These are phyloP conservation scores for Acrobasis consociella DNA, from an alignment of 2,888 invertebrate genomes.

Conservation along the genomic window DNA sequence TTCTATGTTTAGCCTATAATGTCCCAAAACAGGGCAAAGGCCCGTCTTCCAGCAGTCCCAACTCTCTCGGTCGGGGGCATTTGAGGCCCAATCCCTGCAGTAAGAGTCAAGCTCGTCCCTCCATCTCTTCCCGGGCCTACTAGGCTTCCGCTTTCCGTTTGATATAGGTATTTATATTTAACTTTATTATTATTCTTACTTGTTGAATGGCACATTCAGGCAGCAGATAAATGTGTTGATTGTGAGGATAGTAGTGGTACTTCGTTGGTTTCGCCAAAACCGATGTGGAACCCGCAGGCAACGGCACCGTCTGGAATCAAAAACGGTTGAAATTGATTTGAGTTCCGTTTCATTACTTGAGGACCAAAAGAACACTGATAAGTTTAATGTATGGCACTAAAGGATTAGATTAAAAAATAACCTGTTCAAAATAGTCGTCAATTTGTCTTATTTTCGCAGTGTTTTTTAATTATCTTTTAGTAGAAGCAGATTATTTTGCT, in stretches of 20 bases:
- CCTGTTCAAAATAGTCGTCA: too few relatives aligned
- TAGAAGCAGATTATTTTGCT: too few relatives aligned
- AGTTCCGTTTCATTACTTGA: constrained; percentile 36
- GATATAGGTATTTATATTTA: neutral
- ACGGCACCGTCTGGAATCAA: constrained; percentile 85
- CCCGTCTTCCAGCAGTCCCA: too few relatives aligned
- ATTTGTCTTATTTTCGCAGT: too few relatives aligned
- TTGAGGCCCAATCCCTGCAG: too few relatives aligned
- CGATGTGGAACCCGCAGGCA: constrained; percentile 86
- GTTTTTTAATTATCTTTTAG: too few relatives aligned
- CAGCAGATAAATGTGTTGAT: constrained; percentile 94
- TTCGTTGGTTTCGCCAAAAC: constrained; percentile 93
- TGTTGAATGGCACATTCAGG: constrained; percentile 98
- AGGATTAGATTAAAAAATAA: constrained; percentile 38
- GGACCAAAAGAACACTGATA: constrained; percentile 37
- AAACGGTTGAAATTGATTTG: constrained; percentile 44
- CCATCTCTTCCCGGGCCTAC: too few relatives aligned
- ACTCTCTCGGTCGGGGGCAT: too few relatives aligned
- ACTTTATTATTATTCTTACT: constrained; percentile 62
- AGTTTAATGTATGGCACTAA: constrained; percentile 52
- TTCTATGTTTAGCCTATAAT: too few relatives aligned
- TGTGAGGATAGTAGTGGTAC: constrained; percentile 97
- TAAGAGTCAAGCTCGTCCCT: too few relatives aligned
- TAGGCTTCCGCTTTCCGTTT: too few relatives aligned
- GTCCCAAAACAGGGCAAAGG: too few relatives aligned